Conservation (phyloP, 1,140 invertebrate species). For the Drosophila varians region DNA sequence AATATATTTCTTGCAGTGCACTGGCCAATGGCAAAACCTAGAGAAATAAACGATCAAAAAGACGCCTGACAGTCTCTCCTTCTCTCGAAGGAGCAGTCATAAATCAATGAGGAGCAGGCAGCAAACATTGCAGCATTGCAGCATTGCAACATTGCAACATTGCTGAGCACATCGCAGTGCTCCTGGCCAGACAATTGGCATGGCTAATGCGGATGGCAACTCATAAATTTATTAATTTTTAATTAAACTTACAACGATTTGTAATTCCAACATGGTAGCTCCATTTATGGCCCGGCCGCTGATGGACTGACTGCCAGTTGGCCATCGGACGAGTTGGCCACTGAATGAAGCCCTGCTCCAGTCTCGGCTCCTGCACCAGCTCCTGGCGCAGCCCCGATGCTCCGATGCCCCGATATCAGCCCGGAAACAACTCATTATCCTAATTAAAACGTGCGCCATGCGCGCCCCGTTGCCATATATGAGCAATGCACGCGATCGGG, state of each 20-base stretch:
- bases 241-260: constrained; percentile 80
- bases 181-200: constrained; percentile 72
- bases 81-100: constrained; percentile 43
- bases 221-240: constrained; percentile 83
- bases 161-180: constrained; percentile 34
- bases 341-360: constrained; percentile 33
- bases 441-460: constrained; percentile 83
- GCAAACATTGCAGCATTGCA: constrained; percentile 20
- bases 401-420: constrained; percentile 36
- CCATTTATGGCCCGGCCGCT: constrained; percentile 63
- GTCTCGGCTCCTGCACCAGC: constrained; percentile 3
- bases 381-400: constrained; percentile 2
- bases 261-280: constrained; percentile 69
- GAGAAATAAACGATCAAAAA: not conserved
- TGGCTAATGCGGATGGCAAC: constrained; percentile 78
- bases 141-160: constrained; percentile 21
- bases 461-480: constrained; percentile 76
- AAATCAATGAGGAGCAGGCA: constrained; percentile 43
- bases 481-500: constrained; percentile 79
- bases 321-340: constrained; percentile 21
- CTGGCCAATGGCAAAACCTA: not conserved
- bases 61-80: constrained; percentile 46
- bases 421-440: constrained; percentile 83
- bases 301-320: constrained; percentile 20
- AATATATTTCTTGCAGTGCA: not conserved